These are phyloP conservation scores for Dryocosmus kuriphilus DNA, from an alignment of 2,888 invertebrate species.

Conservation along the genomic window DNA sequence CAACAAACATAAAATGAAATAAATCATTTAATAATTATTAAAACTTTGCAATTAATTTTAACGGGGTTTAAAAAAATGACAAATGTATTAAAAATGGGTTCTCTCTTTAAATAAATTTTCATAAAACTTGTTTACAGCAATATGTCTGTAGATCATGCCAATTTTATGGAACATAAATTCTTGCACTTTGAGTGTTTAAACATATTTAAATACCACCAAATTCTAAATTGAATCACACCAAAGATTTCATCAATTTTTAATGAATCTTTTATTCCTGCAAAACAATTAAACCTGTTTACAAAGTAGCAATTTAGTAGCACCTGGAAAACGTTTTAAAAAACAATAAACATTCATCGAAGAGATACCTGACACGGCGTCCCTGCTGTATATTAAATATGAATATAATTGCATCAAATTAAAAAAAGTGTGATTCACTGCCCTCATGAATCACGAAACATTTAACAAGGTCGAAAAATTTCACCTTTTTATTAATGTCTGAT, in stretches of 20 bases:
- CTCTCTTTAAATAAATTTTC: too few species aligned
- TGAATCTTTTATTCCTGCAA: neutral
- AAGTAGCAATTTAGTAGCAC: neutral
- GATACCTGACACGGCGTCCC: slow-evolving; percentile 43
- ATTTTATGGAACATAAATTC: too few species aligned
- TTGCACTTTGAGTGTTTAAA: too few species aligned
- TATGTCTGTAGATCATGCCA: too few species aligned
- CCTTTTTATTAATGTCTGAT: neutral
- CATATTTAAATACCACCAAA: too few species aligned
- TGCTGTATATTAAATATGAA: slow-evolving; percentile 34
- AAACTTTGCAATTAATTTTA: too few species aligned
- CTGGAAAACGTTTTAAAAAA: neutral
- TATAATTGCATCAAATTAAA: neutral
- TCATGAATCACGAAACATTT: neutral
- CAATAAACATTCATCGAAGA: neutral
- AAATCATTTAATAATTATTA: too few species aligned
- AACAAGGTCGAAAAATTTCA: neutral
- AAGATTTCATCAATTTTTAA: neutral
- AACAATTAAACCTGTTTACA: slow-evolving; percentile 4
- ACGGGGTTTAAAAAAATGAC: too few species aligned
- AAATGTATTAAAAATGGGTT: too few species aligned
- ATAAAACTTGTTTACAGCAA: too few species aligned
- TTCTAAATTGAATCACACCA: too few species aligned
- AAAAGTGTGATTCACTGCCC: neutral
- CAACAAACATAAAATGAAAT: too few species aligned